Conservation (phyloP, 2,113 vertebrate genomes). For the Aleadryas rufinucha region DNA sequence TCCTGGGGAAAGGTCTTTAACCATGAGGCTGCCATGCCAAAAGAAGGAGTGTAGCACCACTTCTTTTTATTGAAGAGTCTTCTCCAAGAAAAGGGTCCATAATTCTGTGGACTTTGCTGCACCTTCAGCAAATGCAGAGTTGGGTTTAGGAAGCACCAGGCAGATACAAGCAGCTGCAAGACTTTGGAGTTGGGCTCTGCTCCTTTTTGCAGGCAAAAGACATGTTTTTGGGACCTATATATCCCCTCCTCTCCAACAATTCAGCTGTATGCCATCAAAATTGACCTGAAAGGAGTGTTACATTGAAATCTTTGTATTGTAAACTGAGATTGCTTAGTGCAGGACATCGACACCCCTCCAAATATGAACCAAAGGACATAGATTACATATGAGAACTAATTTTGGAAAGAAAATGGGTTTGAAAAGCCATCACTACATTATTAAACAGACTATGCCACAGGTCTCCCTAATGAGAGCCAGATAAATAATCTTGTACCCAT, state of each 20-base stretch:
- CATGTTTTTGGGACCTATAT: fast-evolving
- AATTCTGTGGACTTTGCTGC: neutral
- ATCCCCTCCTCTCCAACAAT: neutral
- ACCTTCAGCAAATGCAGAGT: neutral
- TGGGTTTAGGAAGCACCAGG: neutral
- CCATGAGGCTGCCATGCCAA: neutral
- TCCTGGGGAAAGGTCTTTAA: neutral
- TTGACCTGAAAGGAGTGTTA: neutral
- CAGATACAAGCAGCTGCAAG: neutral
- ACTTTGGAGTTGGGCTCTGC: neutral
- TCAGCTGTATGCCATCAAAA: neutral
- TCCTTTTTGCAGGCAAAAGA: neutral
- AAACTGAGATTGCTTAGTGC: neutral
- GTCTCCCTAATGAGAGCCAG: constrained; percentile 32
- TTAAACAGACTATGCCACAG: constrained; percentile 1
- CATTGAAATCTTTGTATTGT: neutral
- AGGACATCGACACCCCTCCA: neutral
- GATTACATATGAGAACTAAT: neutral
- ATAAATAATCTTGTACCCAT: constrained; percentile 47
- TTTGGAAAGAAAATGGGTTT: constrained; percentile 33
- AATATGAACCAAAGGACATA: neutral
- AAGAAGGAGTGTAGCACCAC: neutral
- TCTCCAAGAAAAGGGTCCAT: neutral
- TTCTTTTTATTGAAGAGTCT: neutral
- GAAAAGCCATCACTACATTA: constrained; percentile 31